These are phyloP conservation scores for Leucania comma DNA, from an alignment of 2,888 invertebrate species.

Conservation along the genomic window DNA sequence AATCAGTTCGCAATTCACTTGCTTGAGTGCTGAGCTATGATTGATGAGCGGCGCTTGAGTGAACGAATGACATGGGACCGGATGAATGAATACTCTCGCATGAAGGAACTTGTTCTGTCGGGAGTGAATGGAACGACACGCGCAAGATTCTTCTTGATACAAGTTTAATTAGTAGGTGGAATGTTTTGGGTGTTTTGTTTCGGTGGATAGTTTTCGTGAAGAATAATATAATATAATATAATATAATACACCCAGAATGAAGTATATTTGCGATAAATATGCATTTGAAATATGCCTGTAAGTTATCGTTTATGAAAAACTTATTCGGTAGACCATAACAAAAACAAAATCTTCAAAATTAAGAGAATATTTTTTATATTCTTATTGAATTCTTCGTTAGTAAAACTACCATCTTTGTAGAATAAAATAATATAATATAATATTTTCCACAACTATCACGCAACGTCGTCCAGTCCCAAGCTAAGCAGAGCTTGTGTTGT, in stretches of 20 bases:
- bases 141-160: conserved; percentile 8
- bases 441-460: no score
- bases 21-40: conserved; percentile 40
- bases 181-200: not conserved
- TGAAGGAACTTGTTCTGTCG: conserved; percentile 8
- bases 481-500: no score
- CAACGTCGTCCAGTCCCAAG: no score
- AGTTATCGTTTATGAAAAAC: no score
- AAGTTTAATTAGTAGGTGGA: conserved; percentile 9
- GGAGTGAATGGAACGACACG: conserved; percentile 18
- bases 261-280: not conserved
- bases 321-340: no score
- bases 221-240: no score
- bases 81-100: conserved; percentile 30
- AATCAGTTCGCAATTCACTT: conserved; percentile 42
- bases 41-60: conserved; percentile 43
- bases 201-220: not conserved
- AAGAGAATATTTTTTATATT: no score
- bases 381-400: not conserved
- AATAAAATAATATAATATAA: no score
- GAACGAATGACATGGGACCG: conserved; percentile 30
- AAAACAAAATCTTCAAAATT: no score
- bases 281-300: no score
- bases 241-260: no score
- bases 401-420: not conserved